These are phyloP conservation scores for Oophaga sylvatica DNA, from an alignment of 2,797 vertebrate genomes.

Conservation along the genomic window DNA sequence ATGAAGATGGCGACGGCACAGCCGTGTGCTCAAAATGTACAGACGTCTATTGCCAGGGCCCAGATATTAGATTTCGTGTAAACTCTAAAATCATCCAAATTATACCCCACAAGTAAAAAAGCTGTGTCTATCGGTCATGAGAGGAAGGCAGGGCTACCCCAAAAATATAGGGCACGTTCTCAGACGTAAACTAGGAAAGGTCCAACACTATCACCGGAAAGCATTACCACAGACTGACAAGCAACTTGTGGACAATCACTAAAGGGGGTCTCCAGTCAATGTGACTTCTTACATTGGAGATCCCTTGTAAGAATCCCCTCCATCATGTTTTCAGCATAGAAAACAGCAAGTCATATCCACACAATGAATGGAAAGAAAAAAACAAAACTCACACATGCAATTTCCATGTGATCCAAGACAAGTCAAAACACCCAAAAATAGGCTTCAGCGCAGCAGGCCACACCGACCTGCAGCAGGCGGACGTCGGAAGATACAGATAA, in stretches of 20 bases:
- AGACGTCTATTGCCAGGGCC: background rate
- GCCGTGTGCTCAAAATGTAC: background rate
- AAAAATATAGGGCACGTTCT: background rate
- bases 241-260: background rate
- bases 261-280: too few species aligned
- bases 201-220: background rate
- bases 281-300: too few species aligned
- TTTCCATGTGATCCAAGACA: slow-evolving; percentile 38
- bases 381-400: slow-evolving; percentile 24
- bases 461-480: slow-evolving; percentile 6
- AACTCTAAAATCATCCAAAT: background rate
- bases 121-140: background rate
- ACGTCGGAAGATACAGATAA: background rate
- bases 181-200: background rate
- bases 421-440: slow-evolving; percentile 44
- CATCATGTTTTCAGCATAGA: background rate
- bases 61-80: background rate
- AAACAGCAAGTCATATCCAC: slow-evolving; percentile 12
- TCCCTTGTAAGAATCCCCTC: background rate
- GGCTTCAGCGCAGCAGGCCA: background rate
- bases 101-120: background rate
- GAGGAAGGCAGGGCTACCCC: too few species aligned
- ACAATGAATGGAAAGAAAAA: slow-evolving; percentile 26
- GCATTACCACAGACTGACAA: background rate
- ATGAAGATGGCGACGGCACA: background rate